A percentile compares a stretch with the other conserved stretches of the same genome.
phyloP scores from a whole-genome alignment of 2,888 invertebrate genomes.

The Muscina levida region DNA sequence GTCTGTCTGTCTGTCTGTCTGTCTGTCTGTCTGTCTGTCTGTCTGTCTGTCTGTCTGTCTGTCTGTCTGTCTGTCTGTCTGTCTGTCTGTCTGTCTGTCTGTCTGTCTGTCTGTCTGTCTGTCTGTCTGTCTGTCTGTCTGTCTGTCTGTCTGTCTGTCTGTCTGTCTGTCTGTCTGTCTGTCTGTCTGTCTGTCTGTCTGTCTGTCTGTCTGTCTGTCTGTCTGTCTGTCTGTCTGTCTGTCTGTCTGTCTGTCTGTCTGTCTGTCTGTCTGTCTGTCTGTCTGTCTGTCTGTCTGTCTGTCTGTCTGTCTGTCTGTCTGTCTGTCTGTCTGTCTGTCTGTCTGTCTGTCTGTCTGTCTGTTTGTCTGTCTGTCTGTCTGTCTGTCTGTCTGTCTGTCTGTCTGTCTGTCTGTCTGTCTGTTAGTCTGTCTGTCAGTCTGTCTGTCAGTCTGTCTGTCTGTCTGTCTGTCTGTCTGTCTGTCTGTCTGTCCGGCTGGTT shows the following conservation, averaged over 20 bases:
- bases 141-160: background rate
- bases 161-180: background rate
- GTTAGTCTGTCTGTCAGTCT: too few species aligned
- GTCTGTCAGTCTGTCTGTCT: constrained; percentile 4
- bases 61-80: background rate
- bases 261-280: background rate
- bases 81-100: background rate
- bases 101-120: background rate
- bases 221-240: background rate
- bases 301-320: background rate
- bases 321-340: constrained; percentile 8
- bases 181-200: background rate
- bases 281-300: background rate
- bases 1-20: background rate
- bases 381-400: constrained; percentile 22
- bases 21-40: background rate
- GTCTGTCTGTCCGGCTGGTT: too few species aligned
- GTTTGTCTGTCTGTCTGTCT: background rate
- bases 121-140: background rate
- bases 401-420: background rate
- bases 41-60: background rate
- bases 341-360: constrained; percentile 21
- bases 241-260: background rate
- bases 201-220: background rate
- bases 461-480: background rate